Evolutionary conservation across 2,797 vertebrate species (phyloP).

Genomic region (Chrysolophus pictus): DNA sequence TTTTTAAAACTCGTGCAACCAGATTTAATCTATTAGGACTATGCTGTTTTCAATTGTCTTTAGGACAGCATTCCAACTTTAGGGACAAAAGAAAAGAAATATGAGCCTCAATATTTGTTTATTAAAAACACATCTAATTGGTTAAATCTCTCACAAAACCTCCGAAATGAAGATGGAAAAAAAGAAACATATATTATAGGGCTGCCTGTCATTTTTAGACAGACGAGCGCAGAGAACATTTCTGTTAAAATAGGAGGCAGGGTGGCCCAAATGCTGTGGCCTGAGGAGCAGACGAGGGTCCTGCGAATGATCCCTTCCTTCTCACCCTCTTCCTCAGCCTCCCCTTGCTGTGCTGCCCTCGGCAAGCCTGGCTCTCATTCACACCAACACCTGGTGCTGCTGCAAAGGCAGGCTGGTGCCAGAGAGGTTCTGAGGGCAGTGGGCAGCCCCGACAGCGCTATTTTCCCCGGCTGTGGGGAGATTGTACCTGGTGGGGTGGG

Average conservation of each 20-base stretch:
- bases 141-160: slow-evolving; percentile 29
- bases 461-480: not conserved
- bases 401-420: not conserved
- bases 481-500: not conserved
- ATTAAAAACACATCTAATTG: slow-evolving; percentile 55
- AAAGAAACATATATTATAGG: not conserved
- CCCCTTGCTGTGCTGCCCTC: accelerated
- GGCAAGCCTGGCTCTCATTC: accelerated
- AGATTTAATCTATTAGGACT: slow-evolving; percentile 63
- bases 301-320: not conserved
- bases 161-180: not conserved
- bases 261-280: not conserved
- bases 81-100: slow-evolving; percentile 56
- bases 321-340: not conserved
- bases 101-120: slow-evolving; percentile 50
- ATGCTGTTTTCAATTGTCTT: slow-evolving; percentile 57
- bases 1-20: slow-evolving; percentile 55
- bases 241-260: not conserved
- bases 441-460: not conserved
- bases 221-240: not conserved
- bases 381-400: not conserved
- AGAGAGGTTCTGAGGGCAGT: not conserved
- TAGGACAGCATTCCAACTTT: slow-evolving; percentile 58
- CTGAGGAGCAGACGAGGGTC: not conserved
- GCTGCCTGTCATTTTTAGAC: not conserved